Base-by-base conservation (phyloP, 2,797 vertebrate species). In the Mycteria americana region DNA sequence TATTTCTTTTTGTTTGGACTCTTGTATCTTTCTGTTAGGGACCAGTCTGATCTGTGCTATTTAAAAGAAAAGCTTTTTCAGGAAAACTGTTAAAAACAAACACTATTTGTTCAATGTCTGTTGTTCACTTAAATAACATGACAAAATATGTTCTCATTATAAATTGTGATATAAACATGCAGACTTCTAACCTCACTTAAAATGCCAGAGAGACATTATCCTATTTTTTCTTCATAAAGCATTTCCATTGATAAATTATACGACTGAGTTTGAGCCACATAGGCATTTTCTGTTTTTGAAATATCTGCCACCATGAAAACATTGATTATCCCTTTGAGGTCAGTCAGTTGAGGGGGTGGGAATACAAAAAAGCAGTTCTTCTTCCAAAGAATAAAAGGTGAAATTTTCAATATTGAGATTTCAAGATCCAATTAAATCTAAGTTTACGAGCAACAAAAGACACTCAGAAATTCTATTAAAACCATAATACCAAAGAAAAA, bases 391-490 rank as follows among this genome's bases (percentile, higher is more conserved):
- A 92, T 65, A 93, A 93, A 95, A 91, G 46, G n/a, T 92, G 82
- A 83, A 51, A 85, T 89, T 93, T 95, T 93, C 57, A 68, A 46
- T 68, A 81, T 4, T 83, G 70, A 95, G 53, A 95, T 95, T 96
- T 97, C 80, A 75, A 92, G 81, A 97, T 96, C 53, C 72, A 96
- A 97, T 97, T 96, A 95, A 86, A 96, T 85, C 60, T 85, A 95
- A 96, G 60, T 76, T 97, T 90, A 95, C 6, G 35, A 97, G 88
- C 81, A 96, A 95, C 84, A 97, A 96, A 96, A 94, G 84, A 92
- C 53, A 77, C 69, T 90, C 53, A 93, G 93, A 97, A 96, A 94
- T 92, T 95, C 93, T 97, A 97, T 97, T 97, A 96, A 93, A 96
- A 91, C n/a, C 4, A 27, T 68, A 95, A 87, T 85, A 95, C 46